Evolutionary conservation across 1,140 invertebrate species (phyloP), one percentile per base, ranked within the genome.

Genomic region (Neocloeon triangulifer): DNA sequence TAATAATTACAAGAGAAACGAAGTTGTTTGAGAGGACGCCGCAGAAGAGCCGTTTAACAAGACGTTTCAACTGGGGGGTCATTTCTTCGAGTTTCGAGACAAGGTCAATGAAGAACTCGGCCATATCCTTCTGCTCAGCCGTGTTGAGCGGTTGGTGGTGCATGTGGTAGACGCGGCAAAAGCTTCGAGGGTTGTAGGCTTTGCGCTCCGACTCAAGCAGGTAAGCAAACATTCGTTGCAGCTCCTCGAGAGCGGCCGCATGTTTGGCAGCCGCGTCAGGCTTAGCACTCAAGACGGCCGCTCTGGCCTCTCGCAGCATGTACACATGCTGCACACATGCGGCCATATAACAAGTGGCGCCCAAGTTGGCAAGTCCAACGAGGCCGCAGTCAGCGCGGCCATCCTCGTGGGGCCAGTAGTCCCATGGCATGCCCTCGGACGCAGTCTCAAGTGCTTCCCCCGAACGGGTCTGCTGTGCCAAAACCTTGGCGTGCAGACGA

Each of bases 111-210:
- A 94, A 94, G 55, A 94, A 94, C 53, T 95, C 89, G 0, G 86
- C 86, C 89, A 95, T 95, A 46, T 95, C 89, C 49, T 94, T 94
- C 50, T 94, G 89, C 51, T 95, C 89, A 1, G 84, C 85, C 0
- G 86, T 94, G 49, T 95, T 95, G 3, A 94, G 55, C 0, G 84
- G 82, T 47, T 91, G 84, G 46, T 86, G 79, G 48, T 94, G 85
- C 88, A 95, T 94, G 20, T 82, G 86, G 50, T 95, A 95, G 0
- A 88, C 84, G 44, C 89, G 82, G 55, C 89, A 94, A 48, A 95
- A 94, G 40, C 80, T 86, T 12, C 81, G 60, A 0, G 88, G 88
- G 55, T 92, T 92, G 48, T 92, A 94, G 0, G 88, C 79, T 53
- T 92, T 92, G 21, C 88, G 59, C 50, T 94, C 86, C 44, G 82